phyloP scores from a whole-genome alignment of 1,140 invertebrate species.

The Oscheius sp. region DNA sequence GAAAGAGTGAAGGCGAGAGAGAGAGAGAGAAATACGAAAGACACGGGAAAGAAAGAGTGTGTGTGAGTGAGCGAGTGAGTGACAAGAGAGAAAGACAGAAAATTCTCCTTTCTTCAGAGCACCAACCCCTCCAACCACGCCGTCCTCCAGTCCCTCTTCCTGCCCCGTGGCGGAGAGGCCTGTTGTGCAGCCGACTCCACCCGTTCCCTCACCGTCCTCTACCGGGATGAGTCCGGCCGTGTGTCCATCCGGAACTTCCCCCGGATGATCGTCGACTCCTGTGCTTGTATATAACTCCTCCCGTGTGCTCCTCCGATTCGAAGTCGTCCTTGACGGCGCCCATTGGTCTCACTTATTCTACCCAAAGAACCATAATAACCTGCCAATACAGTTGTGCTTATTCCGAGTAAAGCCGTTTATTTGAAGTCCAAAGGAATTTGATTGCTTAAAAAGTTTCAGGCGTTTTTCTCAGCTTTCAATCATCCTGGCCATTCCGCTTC shows the following conservation, averaged over 20 bases:
- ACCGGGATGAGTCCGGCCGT: slow-evolving; percentile 24
- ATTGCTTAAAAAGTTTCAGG: too few species aligned
- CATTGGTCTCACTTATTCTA: too few species aligned
- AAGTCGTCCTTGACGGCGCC: too few species aligned
- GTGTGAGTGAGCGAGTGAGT: too few species aligned
- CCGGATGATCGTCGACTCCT: slow-evolving; percentile 23
- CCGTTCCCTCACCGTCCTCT: slow-evolving; percentile 14
- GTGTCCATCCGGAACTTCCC: slow-evolving; percentile 22
- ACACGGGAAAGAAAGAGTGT: too few species aligned
- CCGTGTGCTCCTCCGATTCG: not conserved
- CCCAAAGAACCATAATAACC: too few species aligned
- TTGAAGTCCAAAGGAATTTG: too few species aligned
- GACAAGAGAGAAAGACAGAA: too few species aligned
- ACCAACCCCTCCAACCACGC: slow-evolving; percentile 23
- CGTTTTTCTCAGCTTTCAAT: not conserved
- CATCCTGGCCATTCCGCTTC: not conserved
- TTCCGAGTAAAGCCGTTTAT: too few species aligned
- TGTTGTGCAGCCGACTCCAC: slow-evolving; percentile 19
- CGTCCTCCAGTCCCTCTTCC: slow-evolving; percentile 19
- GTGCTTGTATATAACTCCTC: slow-evolving; percentile 18
- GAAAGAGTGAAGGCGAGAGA: too few species aligned
- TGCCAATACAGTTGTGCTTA: too few species aligned
- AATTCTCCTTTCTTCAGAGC: not conserved
- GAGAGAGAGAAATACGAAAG: too few species aligned
- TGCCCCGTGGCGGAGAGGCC: not conserved